Base-by-base conservation (phyloP, 1,140 invertebrate species). In the Nylanderia fulva region DNA sequence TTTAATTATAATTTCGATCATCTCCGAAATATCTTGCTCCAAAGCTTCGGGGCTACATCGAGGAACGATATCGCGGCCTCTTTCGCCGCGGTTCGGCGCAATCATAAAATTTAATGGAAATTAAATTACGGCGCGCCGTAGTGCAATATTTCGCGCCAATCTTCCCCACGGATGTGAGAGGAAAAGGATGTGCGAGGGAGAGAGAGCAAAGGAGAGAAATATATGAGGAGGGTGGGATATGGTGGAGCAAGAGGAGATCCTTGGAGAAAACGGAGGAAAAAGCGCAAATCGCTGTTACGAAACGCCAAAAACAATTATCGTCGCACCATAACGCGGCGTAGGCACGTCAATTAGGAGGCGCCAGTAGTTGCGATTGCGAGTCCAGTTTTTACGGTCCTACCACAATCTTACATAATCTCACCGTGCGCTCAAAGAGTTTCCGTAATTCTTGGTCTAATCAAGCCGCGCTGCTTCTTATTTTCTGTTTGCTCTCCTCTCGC, bases 301-400 rank as follows among this genome's bases (percentile, higher is more conserved):
- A 88, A 88, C 87, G 83, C 48, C 86, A 75, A 85, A 88, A 88
- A 88, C 87, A 88, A 88, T 88, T 88, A 88, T 88, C 85, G 76
- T 87, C 63, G 86, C 63, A 83, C 83, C 54, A 88, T 88, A 88
- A 88, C 75, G 87, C 83, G 86, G 33, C 63, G 58, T 85, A 84
- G 87, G 74, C 84, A 88, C 56, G 87, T 84, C 87, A 87, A 88
- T 88, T 88, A 88, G 82, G 68, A 88, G 87, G 86, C 87, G 87
- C 86, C 86, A 88, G 87, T 76, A 66, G 79, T 79, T 66, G 86
- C 86, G 83, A 88, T 88, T 88, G 86, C 75, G 75, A n/a, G n/a
- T 58, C 86, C 71, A 76, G 87, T 88, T 88, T 88, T 88, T 88
- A 88, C 87, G 63, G 29, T 13, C 61, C 83, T 88, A 77, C 83